Conservation (phyloP, 2,797 vertebrate genomes). For the Botia kubotai region DNA sequence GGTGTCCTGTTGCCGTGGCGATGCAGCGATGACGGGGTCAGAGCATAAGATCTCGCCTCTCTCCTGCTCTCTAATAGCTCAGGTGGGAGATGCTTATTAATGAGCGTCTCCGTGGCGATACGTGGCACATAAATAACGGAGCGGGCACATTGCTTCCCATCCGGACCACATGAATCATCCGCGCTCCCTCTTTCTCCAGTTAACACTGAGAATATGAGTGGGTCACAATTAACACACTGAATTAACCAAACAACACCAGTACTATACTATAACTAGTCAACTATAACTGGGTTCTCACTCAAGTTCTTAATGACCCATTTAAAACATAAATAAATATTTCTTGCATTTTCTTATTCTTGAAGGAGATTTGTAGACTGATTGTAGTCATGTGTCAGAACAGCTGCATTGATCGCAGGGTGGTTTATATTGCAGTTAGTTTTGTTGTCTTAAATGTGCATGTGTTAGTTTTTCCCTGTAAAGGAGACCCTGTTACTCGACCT, state of each 20-base stretch:
- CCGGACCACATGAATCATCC: constrained; percentile 59
- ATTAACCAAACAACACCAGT: constrained; percentile 25
- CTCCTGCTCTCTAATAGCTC: constrained; percentile 66
- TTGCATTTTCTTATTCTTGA: background rate
- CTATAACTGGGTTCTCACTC: background rate
- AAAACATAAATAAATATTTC: too few species aligned
- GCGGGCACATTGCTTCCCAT: constrained; percentile 57
- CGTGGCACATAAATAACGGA: constrained; percentile 79
- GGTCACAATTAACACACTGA: constrained; percentile 34
- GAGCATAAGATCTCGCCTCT: constrained; percentile 55
- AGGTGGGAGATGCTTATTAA: constrained; percentile 77
- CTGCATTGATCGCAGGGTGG: too few species aligned
- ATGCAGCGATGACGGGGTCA: constrained; percentile 49
- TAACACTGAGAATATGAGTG: constrained; percentile 41
- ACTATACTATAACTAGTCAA: background rate
- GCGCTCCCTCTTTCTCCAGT: constrained; percentile 33
- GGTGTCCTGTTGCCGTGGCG: constrained; percentile 50
- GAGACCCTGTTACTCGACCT: too few species aligned
- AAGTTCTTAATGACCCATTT: background rate
- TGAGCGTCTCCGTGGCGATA: constrained; percentile 76
- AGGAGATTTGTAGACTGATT: background rate
- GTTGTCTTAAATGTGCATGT: too few species aligned
- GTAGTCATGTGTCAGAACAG: too few species aligned
- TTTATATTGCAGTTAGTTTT: too few species aligned
- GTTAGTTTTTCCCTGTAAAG: too few species aligned